Conservation (phyloP, 2,888 invertebrate species). For the Priocnemis perturbator region DNA sequence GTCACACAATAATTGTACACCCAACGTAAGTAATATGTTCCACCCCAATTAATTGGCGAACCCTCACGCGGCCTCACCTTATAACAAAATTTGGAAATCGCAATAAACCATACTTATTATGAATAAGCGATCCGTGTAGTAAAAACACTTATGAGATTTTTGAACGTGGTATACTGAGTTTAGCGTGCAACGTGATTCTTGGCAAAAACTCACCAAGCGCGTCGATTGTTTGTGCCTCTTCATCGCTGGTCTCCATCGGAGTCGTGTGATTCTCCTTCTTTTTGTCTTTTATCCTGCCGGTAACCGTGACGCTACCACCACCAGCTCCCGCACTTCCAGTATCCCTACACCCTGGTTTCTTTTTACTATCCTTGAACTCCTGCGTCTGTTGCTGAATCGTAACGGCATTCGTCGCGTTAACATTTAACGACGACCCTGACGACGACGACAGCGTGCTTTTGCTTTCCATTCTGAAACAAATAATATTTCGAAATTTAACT, state of each 20-base stretch:
- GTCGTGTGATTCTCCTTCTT: conserved; percentile 75
- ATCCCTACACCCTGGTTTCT: conserved; percentile 55
- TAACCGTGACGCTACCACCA: conserved; percentile 50
- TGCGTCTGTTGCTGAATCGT: conserved; percentile 44
- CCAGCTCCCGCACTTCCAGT: conserved; percentile 24
- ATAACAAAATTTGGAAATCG: too few species aligned
- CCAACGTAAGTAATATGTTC: too few species aligned
- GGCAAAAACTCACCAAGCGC: conserved; percentile 66
- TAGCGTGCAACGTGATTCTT: too few species aligned
- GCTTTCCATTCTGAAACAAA: conserved; percentile 59
- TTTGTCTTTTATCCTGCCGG: conserved; percentile 69
- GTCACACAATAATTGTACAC: too few species aligned
- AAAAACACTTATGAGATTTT: too few species aligned
- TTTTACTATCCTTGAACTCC: conserved; percentile 66
- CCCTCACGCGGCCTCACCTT: too few species aligned
- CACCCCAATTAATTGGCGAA: too few species aligned
- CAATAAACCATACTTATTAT: too few species aligned
- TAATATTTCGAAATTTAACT: too few species aligned
- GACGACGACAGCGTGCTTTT: conserved; percentile 63
- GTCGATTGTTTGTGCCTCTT: conserved; percentile 74
- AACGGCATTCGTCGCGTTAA: conserved; percentile 41
- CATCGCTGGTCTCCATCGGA: conserved; percentile 79
- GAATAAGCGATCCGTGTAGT: too few species aligned
- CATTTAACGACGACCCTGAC: conserved; percentile 49
- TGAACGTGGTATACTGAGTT: too few species aligned